phyloP scores from a whole-genome alignment of 2,113 vertebrate genomes.

The Ahaetulla prasina region DNA sequence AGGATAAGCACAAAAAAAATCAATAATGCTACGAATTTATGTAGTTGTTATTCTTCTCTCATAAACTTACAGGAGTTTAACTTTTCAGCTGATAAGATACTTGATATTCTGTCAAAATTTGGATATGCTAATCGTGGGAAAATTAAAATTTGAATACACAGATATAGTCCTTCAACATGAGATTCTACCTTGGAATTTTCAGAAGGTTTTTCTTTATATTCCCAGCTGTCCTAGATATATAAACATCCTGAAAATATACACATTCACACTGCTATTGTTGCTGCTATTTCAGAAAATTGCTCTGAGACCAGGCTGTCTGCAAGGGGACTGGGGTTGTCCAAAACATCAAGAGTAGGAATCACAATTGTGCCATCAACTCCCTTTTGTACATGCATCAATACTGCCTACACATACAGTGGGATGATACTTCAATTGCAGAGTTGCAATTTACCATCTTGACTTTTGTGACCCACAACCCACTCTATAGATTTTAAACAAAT shows the following conservation, averaged over 20 bases:
- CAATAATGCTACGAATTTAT: background rate
- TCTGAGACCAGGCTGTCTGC: background rate
- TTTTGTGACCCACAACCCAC: background rate
- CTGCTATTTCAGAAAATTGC: constrained; percentile 1
- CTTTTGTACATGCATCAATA: background rate
- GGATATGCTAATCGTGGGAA: background rate
- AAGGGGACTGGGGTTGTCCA: background rate
- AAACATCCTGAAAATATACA: background rate
- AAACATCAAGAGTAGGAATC: background rate
- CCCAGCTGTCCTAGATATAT: background rate
- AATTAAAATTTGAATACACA: background rate
- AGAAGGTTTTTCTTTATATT: background rate
- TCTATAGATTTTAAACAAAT: constrained; percentile 15
- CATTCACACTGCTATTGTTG: constrained; percentile 20
- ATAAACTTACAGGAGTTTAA: background rate
- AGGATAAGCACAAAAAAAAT: background rate
- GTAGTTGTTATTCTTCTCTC: background rate
- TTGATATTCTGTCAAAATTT: too few species aligned
- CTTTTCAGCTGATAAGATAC: background rate
- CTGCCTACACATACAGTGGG: background rate
- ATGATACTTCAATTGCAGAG: background rate
- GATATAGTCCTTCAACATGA: background rate
- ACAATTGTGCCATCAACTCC: background rate
- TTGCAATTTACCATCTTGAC: background rate
- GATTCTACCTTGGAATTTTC: background rate